Conservation (phyloP, 2,113 vertebrate genomes). For the Brienomyrus longianalis region DNA sequence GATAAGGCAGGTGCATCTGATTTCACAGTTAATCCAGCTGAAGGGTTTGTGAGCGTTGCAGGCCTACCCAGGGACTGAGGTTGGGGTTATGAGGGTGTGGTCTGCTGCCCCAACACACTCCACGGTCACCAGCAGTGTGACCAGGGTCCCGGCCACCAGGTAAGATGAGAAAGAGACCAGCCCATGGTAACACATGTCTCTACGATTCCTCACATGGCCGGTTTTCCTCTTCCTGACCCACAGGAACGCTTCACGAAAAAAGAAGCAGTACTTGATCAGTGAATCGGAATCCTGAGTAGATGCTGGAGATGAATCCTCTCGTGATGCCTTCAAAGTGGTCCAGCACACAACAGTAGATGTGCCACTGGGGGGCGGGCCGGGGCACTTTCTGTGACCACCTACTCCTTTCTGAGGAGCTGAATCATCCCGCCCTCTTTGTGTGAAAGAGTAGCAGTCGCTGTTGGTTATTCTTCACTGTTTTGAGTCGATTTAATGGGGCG, state of each 20-base stretch:
- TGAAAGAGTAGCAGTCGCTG: background rate
- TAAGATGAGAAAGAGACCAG: background rate
- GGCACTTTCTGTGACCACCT: background rate
- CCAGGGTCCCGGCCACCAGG: background rate
- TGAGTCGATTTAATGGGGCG: background rate
- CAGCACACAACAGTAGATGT: background rate
- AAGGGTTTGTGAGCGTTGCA: conserved; percentile 32
- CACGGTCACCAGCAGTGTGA: background rate
- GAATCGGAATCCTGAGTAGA: background rate
- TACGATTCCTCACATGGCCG: background rate
- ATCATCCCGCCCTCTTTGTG: background rate
- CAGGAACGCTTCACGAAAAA: background rate
- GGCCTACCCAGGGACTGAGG: background rate
- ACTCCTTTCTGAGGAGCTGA: background rate
- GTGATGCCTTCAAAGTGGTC: background rate
- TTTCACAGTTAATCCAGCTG: conserved; percentile 62
- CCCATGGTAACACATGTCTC: background rate
- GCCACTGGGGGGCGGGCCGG: background rate
- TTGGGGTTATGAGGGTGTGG: background rate
- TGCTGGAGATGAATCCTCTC: background rate
- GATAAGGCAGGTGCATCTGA: conserved; percentile 53
- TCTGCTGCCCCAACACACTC: background rate
- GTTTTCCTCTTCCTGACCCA: background rate
- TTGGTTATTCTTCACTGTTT: background rate
- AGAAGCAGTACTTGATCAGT: background rate